Base-by-base conservation (phyloP, 2,113 vertebrate genomes). In the Gymnobelideus leadbeateri region DNA sequence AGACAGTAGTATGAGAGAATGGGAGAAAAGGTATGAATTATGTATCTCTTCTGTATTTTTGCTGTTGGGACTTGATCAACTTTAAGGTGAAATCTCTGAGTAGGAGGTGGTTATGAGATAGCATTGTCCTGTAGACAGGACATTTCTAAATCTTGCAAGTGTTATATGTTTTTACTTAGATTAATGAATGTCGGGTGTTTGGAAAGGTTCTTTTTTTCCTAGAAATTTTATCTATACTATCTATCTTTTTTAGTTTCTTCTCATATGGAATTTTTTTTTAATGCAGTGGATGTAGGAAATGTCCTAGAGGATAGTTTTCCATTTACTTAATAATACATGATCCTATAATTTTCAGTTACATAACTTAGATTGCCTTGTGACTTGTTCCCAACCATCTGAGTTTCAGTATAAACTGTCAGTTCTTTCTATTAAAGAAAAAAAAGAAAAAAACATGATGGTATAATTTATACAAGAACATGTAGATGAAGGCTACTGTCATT, bases 401-500 rank as follows among this genome's bases (percentile, higher is more conserved):
- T 43, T 84, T 43, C n/a, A 43, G 8, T 21, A 43, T 43, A 84
- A 43, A 16, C 3, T 43, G 14, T 21, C n/a, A 84, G 37, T 84
- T 84, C 37, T 43, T 1, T 43, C 12, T 21, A 43, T 43, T 84
- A 43, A 93, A 93, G 50, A 25, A 92, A 94, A 91, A 91, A 95
- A 57, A 93, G 49, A 25, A 92, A 94, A 92, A 94, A 89, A 95
- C 52, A 31, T 61, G 3, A 49, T 49, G 37, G 0, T 91, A 47
- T 50, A 89, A 91, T 90, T 94, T n/a, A 53, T 92, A 57, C 89
- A 94, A 50, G 46, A 49, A 96, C 96, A 96, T 92, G 8, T 89
- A 90, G 1, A 0, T 57, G 51, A 52, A 49, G 1, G 26, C 91
- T 97, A 3, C 10, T 96, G 84, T 91, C 92, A 96, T 77, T 92